Percentiles rank a stretch among this genome's conserved stretches.
phyloP scores from a whole-genome alignment of 2,113 vertebrate genomes.

The Origma solitaria region DNA sequence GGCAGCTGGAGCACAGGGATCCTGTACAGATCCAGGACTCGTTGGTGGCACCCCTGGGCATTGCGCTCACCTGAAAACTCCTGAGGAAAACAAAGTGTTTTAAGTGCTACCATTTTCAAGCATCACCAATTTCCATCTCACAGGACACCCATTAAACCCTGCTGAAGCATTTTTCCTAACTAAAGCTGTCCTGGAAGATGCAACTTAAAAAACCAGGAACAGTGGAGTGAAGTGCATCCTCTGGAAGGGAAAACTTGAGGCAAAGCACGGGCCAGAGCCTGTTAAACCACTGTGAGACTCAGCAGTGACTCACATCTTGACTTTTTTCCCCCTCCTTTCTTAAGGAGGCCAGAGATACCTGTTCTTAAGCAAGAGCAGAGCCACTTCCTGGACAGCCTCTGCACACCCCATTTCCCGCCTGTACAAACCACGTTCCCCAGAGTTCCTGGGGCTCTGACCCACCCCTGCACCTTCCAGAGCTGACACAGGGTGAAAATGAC shows the following conservation, averaged over 20 bases:
- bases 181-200: background rate
- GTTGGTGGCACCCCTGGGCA: background rate
- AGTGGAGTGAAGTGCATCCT: background rate
- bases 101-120: background rate
- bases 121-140: background rate
- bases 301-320: slow-evolving; percentile 19
- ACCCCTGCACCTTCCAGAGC: background rate
- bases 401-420: background rate
- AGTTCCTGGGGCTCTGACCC: background rate
- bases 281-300: background rate
- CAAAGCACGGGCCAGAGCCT: background rate
- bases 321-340: background rate
- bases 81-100: background rate
- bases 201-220: background rate
- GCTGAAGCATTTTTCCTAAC: background rate
- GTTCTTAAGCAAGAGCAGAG: slow-evolving; percentile 6
- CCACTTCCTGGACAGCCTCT: background rate
- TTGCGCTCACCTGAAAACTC: background rate
- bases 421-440: background rate
- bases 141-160: background rate
- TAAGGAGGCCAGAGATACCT: slow-evolving; percentile 38
- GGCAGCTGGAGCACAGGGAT: background rate
- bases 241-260: background rate
- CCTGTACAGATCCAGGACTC: fast-evolving
- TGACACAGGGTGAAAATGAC: background rate